A percentile compares a stretch with the other conserved stretches of the same genome.
phyloP scores from a whole-genome alignment of 1,140 invertebrate species.

The Globodera ellingtonae region DNA sequence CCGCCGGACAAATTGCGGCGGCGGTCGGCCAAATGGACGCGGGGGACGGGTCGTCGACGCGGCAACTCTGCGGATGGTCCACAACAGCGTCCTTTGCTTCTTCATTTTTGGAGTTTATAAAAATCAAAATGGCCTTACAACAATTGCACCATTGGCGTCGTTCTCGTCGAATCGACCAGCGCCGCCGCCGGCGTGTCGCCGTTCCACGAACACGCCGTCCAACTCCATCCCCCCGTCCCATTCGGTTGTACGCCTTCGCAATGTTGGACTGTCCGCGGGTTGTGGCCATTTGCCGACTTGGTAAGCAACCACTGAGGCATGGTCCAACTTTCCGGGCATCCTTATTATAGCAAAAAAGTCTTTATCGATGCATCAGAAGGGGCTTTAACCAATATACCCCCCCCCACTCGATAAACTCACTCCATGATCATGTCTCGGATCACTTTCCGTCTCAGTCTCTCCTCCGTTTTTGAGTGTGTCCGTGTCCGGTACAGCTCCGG shows the following conservation, averaged over 20 bases:
- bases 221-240: neutral
- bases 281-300: constrained; percentile 69
- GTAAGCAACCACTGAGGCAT: constrained; percentile 83
- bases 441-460: constrained; percentile 73
- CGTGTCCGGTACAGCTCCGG: constrained; percentile 76
- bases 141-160: neutral
- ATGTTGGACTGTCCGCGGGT: neutral
- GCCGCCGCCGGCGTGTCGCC: constrained; percentile 3
- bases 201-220: constrained; percentile 5
- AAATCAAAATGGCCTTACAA: no score
- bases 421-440: constrained; percentile 76
- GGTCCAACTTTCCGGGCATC: constrained; percentile 88
- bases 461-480: constrained; percentile 70
- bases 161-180: neutral
- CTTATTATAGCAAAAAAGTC: neutral
- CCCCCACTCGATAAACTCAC: neutral
- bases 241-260: neutral
- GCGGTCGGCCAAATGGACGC: neutral
- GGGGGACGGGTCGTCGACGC: neutral
- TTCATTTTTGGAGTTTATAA: no score
- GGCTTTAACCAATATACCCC: no score
- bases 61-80: neutral
- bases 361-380: no score
- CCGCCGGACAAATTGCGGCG: neutral
- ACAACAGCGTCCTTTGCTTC: neutral